A percentile compares a stretch with the other conserved stretches of the same genome.
phyloP scores from a whole-genome alignment of 35 echinoderm and acorn worm species.

The Ophioderma brevispina region DNA sequence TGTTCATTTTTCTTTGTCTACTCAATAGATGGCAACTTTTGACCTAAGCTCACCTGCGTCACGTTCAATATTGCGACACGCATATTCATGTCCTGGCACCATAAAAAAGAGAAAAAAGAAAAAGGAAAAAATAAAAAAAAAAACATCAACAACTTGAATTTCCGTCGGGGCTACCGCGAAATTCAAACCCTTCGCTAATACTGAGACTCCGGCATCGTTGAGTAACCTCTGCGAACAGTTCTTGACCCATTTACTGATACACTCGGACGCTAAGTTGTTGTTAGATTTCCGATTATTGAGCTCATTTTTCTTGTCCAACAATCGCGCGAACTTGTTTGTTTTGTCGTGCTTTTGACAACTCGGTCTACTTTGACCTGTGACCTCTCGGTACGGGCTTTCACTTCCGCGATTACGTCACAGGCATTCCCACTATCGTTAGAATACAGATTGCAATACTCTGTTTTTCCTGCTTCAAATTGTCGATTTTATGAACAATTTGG shows the following conservation, averaged over 20 bases:
- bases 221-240: conserved; percentile 38
- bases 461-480: background rate
- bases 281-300: background rate
- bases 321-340: conserved; percentile 38
- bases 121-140: too few species aligned
- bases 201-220: conserved; percentile 27
- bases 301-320: conserved; percentile 29
- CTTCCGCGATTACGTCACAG: background rate
- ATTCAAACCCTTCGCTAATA: conserved; percentile 39
- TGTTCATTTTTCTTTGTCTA: background rate
- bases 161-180: background rate
- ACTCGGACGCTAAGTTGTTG: conserved; percentile 31
- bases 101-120: too few species aligned
- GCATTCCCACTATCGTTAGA: background rate
- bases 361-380: conserved; percentile 45
- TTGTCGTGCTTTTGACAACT: conserved; percentile 39
- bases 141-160: background rate
- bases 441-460: background rate
- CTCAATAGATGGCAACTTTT: background rate
- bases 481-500: background rate
- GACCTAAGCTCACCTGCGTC: conserved; percentile 14
- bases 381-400: background rate
- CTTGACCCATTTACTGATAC: conserved; percentile 50
- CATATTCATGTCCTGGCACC: background rate
- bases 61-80: conserved; percentile 21